Percentiles rank a stretch among this genome's conserved stretches.
These are phyloP conservation scores for Sitophilus oryzae DNA, from an alignment of 1,140 invertebrate genomes.

Conservation along the genomic window DNA sequence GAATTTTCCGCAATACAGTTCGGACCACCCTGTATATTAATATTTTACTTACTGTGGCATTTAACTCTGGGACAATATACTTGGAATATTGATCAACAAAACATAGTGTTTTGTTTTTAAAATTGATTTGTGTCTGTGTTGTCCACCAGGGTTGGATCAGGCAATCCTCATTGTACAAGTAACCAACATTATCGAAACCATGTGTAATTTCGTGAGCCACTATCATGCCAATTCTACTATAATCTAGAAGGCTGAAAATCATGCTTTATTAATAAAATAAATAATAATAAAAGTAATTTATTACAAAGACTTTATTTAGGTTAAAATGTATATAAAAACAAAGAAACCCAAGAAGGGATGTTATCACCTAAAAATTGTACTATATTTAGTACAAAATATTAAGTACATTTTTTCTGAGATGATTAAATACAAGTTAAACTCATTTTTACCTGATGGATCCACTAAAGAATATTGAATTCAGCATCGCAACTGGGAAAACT, in stretches of 20 bases:
- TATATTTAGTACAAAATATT: neutral
- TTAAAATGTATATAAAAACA: neutral
- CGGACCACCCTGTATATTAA: too few relatives aligned
- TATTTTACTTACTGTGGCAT: conserved; percentile 40
- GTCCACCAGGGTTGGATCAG: conserved; percentile 50
- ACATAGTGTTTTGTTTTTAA: conserved; percentile 53
- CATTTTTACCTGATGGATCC: conserved; percentile 24
- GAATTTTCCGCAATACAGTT: too few relatives aligned
- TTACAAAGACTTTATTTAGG: neutral
- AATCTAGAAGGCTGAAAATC: conserved; percentile 41
- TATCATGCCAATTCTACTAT: conserved; percentile 51
- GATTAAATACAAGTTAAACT: neutral
- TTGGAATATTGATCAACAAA: conserved; percentile 56
- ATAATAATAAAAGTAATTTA: neutral
- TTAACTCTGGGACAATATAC: conserved; percentile 48
- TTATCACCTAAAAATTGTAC: too few relatives aligned
- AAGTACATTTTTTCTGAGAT: neutral
- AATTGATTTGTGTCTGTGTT: conserved; percentile 39
- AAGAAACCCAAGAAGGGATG: neutral
- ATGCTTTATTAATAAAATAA: neutral
- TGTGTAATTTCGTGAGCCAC: conserved; percentile 59
- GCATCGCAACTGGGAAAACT: conserved; percentile 37
- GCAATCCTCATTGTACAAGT: conserved; percentile 50
- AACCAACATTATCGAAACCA: conserved; percentile 51
- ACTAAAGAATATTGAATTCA: conserved; percentile 37